Conservation (phyloP, 2,113 vertebrate species). For the Leptobrachium leishanense region DNA sequence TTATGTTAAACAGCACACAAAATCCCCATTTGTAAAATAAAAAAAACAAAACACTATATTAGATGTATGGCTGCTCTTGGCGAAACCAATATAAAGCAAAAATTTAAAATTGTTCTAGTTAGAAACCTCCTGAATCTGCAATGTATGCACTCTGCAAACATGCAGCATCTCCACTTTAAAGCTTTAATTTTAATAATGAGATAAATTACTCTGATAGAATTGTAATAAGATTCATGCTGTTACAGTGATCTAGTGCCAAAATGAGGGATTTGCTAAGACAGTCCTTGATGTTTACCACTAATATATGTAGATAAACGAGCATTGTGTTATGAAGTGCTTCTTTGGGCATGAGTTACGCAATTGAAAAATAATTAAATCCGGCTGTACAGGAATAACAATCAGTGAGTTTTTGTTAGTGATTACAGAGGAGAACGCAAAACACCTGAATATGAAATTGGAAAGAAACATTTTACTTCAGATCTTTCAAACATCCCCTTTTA, state of each 20-base stretch:
- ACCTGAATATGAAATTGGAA: not conserved
- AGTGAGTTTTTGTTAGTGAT: conserved; percentile 14
- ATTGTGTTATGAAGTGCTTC: conserved; percentile 28
- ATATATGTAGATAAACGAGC: conserved; percentile 40
- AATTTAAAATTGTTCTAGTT: too few species aligned
- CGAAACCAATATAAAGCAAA: too few species aligned
- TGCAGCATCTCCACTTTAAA: not conserved
- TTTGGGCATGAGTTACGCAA: conserved; percentile 17
- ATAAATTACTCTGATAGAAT: not conserved
- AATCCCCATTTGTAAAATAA: too few species aligned
- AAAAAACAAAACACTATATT: too few species aligned
- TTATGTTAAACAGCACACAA: too few species aligned
- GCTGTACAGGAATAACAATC: conserved; percentile 28
- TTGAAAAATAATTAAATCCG: conserved; percentile 32
- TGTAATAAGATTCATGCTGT: conserved; percentile 18
- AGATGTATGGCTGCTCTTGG: too few species aligned
- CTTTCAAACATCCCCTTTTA: not conserved
- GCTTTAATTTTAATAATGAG: conserved; percentile 10
- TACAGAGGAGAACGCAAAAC: conserved; percentile 20
- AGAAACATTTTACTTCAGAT: not conserved
- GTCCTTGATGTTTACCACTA: conserved; percentile 38
- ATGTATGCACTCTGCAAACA: too few species aligned
- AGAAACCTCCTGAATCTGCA: too few species aligned
- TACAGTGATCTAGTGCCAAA: conserved; percentile 30
- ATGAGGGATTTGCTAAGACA: conserved; percentile 18